phyloP scores from a whole-genome alignment of 2,797 vertebrate species.

The Melanotaenia boesemani region DNA sequence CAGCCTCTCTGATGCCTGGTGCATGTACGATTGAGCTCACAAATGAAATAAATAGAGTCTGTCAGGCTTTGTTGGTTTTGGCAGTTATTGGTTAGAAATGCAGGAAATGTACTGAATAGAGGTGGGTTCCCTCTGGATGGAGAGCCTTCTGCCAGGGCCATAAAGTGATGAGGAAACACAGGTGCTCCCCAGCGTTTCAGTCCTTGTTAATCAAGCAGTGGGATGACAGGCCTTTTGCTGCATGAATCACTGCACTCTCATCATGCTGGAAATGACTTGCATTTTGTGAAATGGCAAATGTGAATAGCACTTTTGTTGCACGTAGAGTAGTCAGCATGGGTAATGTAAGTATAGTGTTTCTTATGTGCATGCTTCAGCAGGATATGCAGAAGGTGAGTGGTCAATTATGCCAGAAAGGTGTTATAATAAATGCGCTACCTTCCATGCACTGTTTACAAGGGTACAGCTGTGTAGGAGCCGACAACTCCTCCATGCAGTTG shows the following conservation, averaged over 20 bases:
- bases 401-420: conserved; percentile 7
- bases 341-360: conserved; percentile 18
- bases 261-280: conserved; percentile 66
- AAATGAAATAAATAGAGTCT: conserved; percentile 30
- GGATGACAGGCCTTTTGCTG: conserved; percentile 74
- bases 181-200: conserved; percentile 59
- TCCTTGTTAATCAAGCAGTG: conserved; percentile 76
- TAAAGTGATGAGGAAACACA: conserved; percentile 62
- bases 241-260: conserved; percentile 70
- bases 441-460: conserved; percentile 25
- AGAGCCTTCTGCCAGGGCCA: conserved; percentile 33
- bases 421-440: conserved; percentile 5
- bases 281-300: conserved; percentile 44
- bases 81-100: conserved; percentile 49
- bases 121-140: conserved; percentile 20
- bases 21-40: conserved; percentile 24
- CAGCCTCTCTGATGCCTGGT: conserved; percentile 35
- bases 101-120: conserved; percentile 24
- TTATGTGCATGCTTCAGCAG: conserved; percentile 13
- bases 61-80: conserved; percentile 46
- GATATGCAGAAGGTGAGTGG: not conserved
- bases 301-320: conserved; percentile 49
- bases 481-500: conserved; percentile 42
- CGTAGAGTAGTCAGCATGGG: conserved; percentile 2
- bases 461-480: conserved; percentile 23